phyloP scores from a whole-genome alignment of 2,888 invertebrate genomes.

The Escarpia spicata region DNA sequence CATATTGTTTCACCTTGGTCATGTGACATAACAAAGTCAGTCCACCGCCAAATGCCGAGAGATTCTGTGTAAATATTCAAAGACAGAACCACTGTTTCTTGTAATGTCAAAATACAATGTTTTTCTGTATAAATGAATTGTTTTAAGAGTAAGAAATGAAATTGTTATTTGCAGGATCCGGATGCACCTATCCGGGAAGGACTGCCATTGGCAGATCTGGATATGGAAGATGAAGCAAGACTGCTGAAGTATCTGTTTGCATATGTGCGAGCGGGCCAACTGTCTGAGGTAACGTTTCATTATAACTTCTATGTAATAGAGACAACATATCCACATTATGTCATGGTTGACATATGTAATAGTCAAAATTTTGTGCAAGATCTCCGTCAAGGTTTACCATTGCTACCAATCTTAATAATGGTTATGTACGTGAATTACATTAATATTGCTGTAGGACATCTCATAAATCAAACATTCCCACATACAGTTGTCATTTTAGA shows the following conservation, averaged over 20 bases:
- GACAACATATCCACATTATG: too few relatives aligned
- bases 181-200: constrained; percentile 87
- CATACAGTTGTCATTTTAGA: too few relatives aligned
- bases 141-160: background rate
- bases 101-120: background rate
- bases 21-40: background rate
- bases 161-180: constrained; percentile 73
- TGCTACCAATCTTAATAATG: too few relatives aligned
- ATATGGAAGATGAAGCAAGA: constrained; percentile 80
- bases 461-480: too few relatives aligned
- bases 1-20: background rate
- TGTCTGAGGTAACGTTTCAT: too few relatives aligned
- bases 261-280: constrained; percentile 85
- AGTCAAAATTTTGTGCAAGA: too few relatives aligned
- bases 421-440: too few relatives aligned
- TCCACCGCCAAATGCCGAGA: background rate
- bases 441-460: too few relatives aligned
- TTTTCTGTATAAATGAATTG: background rate
- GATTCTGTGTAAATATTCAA: background rate
- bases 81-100: background rate
- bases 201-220: constrained; percentile 83
- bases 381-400: too few relatives aligned
- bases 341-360: too few relatives aligned
- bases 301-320: too few relatives aligned
- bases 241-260: constrained; percentile 75